Base-by-base conservation (phyloP, 2,797 vertebrate genomes). In the Alfaro cultratus region DNA sequence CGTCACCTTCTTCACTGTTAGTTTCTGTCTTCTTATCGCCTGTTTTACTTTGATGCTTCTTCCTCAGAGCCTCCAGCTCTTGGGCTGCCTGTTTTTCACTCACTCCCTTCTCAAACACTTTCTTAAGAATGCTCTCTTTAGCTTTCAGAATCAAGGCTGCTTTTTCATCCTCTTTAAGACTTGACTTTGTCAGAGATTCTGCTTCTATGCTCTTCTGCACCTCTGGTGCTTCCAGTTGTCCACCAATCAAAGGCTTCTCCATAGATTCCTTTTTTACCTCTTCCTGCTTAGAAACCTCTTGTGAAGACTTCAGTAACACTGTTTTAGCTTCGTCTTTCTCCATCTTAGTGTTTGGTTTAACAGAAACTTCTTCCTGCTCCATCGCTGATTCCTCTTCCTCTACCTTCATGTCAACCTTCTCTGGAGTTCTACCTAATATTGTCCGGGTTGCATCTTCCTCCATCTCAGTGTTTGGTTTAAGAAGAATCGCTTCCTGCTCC, bases 61-160 rank as follows among this genome's bases (percentile, higher is more conserved):
- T 94, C 70, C 91, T 76, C 34, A 96, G 80, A 0, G 87, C 93
- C 82, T 95, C 89, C 75, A 96, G 91, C 86, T 96, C 94, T 73
- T 95, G 91, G 0, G 95, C 95, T n/a, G 95, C 94, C 88, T 95
- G 93, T 81, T 93, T 95, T 72, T 95, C 94, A 47, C 92, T 95
- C 72, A 96, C 93, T 34, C 92, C 94, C 74, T 90, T 93, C 78
- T 96, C 93, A 91, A 95, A 96, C 62, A 96, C 96, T 85, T 96
- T 96, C 81, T 93, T 95, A 11, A 95, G 90, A 74, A 96, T 94
- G 47, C 94, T 95, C 78, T 96, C 94, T 82, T 95, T 95, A 34
- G 95, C 96, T 89, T 96, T 97, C 83, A 93, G 85, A 13, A 96
- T 76, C 85, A 96, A 84, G 1, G 92, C 92, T 39, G 95, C 95